Conservation (phyloP, 2,888 invertebrate genomes). For the Helleia helle region DNA sequence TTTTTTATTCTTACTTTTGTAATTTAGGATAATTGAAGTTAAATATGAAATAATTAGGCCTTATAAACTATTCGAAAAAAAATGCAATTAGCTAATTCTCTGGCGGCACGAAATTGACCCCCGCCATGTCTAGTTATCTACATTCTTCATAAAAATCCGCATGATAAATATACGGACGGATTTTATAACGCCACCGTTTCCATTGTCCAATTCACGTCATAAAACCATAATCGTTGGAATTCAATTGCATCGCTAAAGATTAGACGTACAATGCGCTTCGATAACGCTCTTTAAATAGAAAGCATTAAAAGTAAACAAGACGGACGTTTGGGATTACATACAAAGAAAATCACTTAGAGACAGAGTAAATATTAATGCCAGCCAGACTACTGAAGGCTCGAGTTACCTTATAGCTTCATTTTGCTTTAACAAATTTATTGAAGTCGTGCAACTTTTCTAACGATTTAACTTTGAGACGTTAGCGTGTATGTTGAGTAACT, state of each 20-base stretch:
- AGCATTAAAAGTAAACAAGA: slow-evolving; percentile 26
- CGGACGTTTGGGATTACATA: slow-evolving; percentile 38
- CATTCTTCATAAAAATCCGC: too few species aligned
- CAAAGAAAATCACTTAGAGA: slow-evolving; percentile 40
- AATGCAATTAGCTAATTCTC: too few species aligned
- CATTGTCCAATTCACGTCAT: slow-evolving; percentile 2
- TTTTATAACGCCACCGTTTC: neutral
- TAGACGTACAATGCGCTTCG: slow-evolving; percentile 19
- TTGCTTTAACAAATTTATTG: slow-evolving; percentile 61
- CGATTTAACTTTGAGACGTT: slow-evolving; percentile 34
- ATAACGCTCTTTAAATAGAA: slow-evolving; percentile 38
- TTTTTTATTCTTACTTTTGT: too few species aligned
- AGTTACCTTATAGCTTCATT: slow-evolving; percentile 60
- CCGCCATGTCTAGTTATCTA: too few species aligned
- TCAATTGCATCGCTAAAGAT: slow-evolving; percentile 20
- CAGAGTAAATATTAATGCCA: slow-evolving; percentile 39
- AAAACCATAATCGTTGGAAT: slow-evolving; percentile 12
- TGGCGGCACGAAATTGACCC: too few species aligned
- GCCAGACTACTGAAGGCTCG: slow-evolving; percentile 44
- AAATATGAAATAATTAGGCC: too few species aligned
- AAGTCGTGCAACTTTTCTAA: slow-evolving; percentile 47
- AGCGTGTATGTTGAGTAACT: slow-evolving; percentile 23
- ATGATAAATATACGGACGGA: too few species aligned
- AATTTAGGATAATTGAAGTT: too few species aligned
- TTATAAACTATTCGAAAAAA: too few species aligned